Evolutionary conservation across 2,888 invertebrate species (phyloP), one percentile per base, ranked within the genome.

Genomic region (Drosophila differens): DNA sequence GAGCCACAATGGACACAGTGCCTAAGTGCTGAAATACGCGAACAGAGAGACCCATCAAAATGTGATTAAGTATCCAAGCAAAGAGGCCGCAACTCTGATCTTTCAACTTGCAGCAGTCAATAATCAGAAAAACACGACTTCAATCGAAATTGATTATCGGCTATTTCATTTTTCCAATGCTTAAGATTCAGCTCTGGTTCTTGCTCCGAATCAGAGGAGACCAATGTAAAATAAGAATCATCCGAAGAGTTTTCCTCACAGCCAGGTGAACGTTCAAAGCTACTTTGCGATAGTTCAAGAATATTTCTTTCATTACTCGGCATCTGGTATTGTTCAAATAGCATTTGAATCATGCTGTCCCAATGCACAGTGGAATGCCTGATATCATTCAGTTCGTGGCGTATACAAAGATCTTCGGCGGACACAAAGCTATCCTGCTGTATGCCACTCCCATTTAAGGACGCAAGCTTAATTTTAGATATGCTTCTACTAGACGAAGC

Each of bases 1-100:
- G 85, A 89, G 83, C 65, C 75, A 82, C 78, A 52, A 67, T 75
- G 59, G 77, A 76, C 79, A 16, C 47, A 25, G 25, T 72, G 44
- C 71, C 70, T 69, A 52, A 71, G 69, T 70, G 54, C 47, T 35
- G n/a, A 37, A 32, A 61, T 52, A 49, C 35, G 25, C 59, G 33
- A 59, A 51, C 73, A 39, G 37, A 55, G 37, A 55, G 61, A 62
- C 55, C 70, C 72, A 78, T 85, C 74, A 78, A 81, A 76, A 73
- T 69, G 75, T 82, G 85, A 89, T 80, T 75, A 77, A 76, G 72
- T 77, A 70, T 54, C 64, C 76, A 51, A 30, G 51, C 25, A 51
- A 53, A 28, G 30, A 37, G 47, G 39, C 51, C 44, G 47, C 37
- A 47, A 53, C 69, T 54, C 53, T 41, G 66, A 60, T 70, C 72